Conservation (phyloP, 1,140 invertebrate species). For the Microplitis mediator region DNA sequence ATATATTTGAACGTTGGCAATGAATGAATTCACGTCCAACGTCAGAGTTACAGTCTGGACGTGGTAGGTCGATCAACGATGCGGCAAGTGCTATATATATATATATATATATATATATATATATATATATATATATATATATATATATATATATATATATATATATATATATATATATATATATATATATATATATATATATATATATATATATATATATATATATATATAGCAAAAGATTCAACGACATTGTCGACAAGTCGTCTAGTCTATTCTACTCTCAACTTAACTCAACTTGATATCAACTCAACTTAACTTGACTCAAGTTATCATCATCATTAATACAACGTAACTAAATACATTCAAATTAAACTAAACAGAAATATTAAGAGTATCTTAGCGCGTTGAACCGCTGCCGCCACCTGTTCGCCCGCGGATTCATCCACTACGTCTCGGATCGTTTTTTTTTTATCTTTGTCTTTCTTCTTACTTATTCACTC, state of each 20-base stretch:
- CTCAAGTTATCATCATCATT: no score
- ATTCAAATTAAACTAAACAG: no score
- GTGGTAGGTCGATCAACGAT: not conserved
- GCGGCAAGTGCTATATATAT: no score
- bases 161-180: not conserved
- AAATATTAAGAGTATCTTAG: not conserved
- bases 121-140: no score
- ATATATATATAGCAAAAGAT: not conserved
- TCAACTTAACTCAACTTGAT: not conserved
- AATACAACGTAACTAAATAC: no score
- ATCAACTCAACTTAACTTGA: no score
- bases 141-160: not conserved
- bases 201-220: no score
- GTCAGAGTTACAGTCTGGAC: no score
- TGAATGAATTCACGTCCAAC: conserved; percentile 6
- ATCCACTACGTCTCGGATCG: not conserved
- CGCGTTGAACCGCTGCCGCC: conserved; percentile 38
- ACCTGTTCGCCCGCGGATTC: conserved; percentile 25
- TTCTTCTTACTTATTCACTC: not conserved
- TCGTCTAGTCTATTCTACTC: not conserved
- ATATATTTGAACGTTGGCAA: not conserved
- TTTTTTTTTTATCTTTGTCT: not conserved
- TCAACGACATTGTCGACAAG: not conserved
- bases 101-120: no score
- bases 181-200: no score